These are phyloP conservation scores for Meriones unguiculatus DNA, from an alignment of 2,113 vertebrate species.

Conservation along the genomic window DNA sequence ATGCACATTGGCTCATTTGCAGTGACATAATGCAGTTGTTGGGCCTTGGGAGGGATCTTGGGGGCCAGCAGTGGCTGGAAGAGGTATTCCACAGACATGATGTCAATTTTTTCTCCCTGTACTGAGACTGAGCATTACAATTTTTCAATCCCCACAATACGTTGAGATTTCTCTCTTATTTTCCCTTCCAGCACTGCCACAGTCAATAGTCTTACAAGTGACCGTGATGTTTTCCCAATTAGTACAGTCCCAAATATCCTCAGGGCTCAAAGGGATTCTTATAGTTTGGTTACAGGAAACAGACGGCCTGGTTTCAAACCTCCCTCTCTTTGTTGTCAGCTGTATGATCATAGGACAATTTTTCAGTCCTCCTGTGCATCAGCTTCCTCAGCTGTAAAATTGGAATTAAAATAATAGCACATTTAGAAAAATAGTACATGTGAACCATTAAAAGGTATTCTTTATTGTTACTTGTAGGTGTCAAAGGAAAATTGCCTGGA, in stretches of 20 bases:
- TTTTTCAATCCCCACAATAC: neutral
- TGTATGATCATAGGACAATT: neutral
- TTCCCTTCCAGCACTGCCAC: neutral
- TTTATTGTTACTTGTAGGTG: slow-evolving; percentile 59
- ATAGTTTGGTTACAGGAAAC: neutral
- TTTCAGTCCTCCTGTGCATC: neutral
- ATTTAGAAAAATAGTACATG: neutral
- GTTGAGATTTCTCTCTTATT: neutral
- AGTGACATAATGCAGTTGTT: slow-evolving; percentile 46
- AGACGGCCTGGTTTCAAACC: slow-evolving; percentile 7
- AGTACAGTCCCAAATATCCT: neutral
- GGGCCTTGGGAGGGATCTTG: neutral
- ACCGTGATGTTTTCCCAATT: neutral
- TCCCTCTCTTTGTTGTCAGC: neutral
- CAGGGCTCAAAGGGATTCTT: neutral
- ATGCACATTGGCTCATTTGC: slow-evolving; percentile 25
- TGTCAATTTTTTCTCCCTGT: slow-evolving; percentile 32
- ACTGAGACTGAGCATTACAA: neutral
- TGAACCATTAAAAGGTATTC: slow-evolving; percentile 21
- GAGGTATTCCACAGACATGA: slow-evolving; percentile 29
- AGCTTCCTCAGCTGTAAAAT: slow-evolving; percentile 25
- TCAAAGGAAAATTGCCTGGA: slow-evolving; percentile 41
- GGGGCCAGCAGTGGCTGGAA: neutral
- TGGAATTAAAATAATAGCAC: neutral
- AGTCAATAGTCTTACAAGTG: neutral